phyloP scores from a whole-genome alignment of 2,888 invertebrate species.

The Phorcus lineatus region DNA sequence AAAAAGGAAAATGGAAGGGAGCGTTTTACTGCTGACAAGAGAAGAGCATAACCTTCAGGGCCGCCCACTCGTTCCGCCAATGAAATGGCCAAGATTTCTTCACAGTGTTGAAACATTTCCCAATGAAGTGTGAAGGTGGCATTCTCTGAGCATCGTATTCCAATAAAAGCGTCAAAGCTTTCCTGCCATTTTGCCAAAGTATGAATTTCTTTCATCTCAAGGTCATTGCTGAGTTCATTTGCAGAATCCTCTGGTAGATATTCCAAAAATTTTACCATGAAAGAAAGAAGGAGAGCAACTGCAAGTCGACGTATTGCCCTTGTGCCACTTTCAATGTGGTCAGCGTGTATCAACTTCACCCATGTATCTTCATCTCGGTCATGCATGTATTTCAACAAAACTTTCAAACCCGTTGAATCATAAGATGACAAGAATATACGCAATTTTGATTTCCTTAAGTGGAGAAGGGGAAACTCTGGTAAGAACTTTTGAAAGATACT shows the following conservation, averaged over 20 bases:
- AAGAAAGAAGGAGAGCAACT: neutral
- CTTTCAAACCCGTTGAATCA: neutral
- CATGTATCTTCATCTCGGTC: neutral
- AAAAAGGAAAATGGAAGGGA: conserved; percentile 30
- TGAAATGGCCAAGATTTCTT: conserved; percentile 26
- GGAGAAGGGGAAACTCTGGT: neutral
- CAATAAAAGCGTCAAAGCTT: neutral
- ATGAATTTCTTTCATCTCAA: neutral
- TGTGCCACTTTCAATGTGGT: neutral
- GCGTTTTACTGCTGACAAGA: conserved; percentile 20
- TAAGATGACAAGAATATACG: neutral
- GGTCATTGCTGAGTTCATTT: neutral
- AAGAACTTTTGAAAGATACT: neutral
- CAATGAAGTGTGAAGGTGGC: conserved; percentile 28
- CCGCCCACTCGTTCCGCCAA: conserved; percentile 32
- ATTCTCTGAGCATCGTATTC: neutral
- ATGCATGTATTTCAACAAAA: neutral
- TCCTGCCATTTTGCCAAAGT: neutral
- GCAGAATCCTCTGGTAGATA: neutral
- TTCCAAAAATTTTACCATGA: neutral
- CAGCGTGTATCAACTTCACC: neutral
- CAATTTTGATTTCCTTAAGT: neutral
- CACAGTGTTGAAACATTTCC: conserved; percentile 29
- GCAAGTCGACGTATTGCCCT: neutral
- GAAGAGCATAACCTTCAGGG: conserved; percentile 22